Evolutionary conservation across 2,797 vertebrate species (phyloP).

Genomic region (Schizopygopsis pylzovi): DNA sequence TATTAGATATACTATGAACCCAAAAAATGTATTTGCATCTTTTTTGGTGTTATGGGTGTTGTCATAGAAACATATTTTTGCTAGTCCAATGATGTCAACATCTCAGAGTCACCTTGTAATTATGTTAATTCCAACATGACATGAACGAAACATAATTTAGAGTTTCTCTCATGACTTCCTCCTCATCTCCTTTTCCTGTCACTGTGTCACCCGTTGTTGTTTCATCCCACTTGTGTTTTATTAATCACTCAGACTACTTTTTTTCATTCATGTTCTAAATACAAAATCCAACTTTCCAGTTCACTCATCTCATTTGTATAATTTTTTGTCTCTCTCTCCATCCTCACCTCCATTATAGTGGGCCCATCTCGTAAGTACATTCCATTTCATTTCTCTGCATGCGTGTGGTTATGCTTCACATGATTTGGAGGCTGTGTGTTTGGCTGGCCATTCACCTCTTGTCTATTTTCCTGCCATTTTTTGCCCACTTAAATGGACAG

Average conservation of each 20-base stretch:
- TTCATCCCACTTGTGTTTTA: slow-evolving; percentile 25
- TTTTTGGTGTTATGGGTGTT: background rate
- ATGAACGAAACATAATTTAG: slow-evolving; percentile 3
- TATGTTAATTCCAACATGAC: slow-evolving; percentile 27
- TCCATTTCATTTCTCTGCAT: slow-evolving; percentile 77
- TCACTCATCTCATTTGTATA: slow-evolving; percentile 64
- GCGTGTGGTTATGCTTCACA: slow-evolving; percentile 42
- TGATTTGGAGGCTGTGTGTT: slow-evolving; percentile 41
- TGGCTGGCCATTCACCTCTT: slow-evolving; percentile 25
- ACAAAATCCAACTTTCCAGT: slow-evolving; percentile 45
- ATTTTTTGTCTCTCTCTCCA: slow-evolving; percentile 61
- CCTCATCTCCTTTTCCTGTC: background rate
- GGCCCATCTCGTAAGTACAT: slow-evolving; percentile 87
- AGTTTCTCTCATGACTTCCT: slow-evolving; percentile 23
- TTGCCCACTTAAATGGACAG: background rate
- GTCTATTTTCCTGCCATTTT: background rate
- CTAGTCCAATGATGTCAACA: background rate
- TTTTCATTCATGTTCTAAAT: slow-evolving; percentile 32
- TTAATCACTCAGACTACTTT: slow-evolving; percentile 39
- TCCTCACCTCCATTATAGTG: slow-evolving; percentile 70
- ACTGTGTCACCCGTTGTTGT: background rate
- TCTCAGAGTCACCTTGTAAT: slow-evolving; percentile 16
- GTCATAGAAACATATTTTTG: slow-evolving; percentile 10
- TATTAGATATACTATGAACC: no score
- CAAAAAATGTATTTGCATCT: background rate